These are phyloP conservation scores for Acronicta psi DNA, from an alignment of 2,888 invertebrate genomes.

Conservation along the genomic window DNA sequence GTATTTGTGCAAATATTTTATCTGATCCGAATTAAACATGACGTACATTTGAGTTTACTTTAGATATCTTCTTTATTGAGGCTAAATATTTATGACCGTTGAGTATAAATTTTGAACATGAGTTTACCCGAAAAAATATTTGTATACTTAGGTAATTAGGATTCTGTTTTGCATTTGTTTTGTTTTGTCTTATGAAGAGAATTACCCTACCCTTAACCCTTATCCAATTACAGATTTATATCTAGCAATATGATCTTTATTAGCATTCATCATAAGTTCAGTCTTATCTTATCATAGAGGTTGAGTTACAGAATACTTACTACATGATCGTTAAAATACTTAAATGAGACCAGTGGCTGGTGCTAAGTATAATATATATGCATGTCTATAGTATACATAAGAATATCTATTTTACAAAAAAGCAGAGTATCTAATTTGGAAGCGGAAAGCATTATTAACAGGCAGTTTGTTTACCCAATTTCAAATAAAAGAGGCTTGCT, in stretches of 20 bases:
- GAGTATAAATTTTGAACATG: no score
- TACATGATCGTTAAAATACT: conserved; percentile 12
- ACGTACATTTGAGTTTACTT: not conserved
- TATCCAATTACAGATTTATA: conserved; percentile 14
- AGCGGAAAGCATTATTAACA: conserved; percentile 34
- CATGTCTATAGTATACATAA: conserved; percentile 15
- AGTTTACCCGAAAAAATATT: no score
- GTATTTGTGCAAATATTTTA: conserved; percentile 13
- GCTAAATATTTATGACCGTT: no score
- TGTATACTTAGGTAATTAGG: no score
- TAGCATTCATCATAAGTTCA: conserved; percentile 5
- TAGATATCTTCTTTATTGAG: not conserved
- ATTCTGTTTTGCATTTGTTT: no score
- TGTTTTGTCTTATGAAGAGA: no score
- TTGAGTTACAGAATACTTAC: not conserved
- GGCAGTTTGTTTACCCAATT: conserved; percentile 36
- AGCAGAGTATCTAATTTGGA: conserved; percentile 33
- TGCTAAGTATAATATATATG: conserved; percentile 11
- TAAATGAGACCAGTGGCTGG: conserved; percentile 20
- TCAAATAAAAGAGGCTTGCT: conserved; percentile 22
- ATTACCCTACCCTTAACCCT: no score
- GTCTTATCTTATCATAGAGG: conserved; percentile 20
- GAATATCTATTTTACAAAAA: conserved; percentile 16
- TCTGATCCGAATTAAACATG: not conserved
- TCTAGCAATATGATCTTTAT: conserved; percentile 6